These are phyloP conservation scores for Trisateles emortualis DNA, from an alignment of 2,888 invertebrate genomes.

Conservation along the genomic window DNA sequence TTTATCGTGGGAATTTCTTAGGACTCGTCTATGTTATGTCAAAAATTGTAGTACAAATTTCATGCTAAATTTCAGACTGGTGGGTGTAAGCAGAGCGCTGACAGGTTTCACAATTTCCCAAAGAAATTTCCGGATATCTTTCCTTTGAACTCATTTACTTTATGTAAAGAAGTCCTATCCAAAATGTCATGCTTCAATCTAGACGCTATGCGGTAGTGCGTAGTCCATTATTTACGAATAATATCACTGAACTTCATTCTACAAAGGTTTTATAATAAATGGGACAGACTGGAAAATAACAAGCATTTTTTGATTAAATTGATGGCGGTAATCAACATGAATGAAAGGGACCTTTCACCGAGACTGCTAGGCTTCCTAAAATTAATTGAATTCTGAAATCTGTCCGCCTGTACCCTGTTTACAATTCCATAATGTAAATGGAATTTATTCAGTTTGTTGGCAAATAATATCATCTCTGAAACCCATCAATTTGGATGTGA, in stretches of 20 bases:
- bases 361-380: background rate
- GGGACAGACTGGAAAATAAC: slow-evolving; percentile 26
- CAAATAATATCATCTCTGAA: background rate
- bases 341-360: slow-evolving; percentile 17
- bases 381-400: background rate
- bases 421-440: background rate
- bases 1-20: too few relatives aligned
- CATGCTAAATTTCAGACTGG: too few relatives aligned
- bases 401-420: background rate
- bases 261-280: slow-evolving; percentile 29
- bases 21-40: too few relatives aligned
- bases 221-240: too few relatives aligned
- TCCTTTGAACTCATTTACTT: too few relatives aligned
- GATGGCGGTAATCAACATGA: slow-evolving; percentile 33
- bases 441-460: background rate
- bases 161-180: too few relatives aligned
- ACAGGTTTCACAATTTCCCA: too few relatives aligned
- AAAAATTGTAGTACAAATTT: too few relatives aligned
- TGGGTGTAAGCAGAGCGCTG: too few relatives aligned
- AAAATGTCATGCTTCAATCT: too few relatives aligned
- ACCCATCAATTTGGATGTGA: background rate
- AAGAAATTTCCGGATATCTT: too few relatives aligned
- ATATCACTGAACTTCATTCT: background rate
- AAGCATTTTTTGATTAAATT: slow-evolving; percentile 29
- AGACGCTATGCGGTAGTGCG: too few relatives aligned